These are phyloP conservation scores for Drosophila limbata DNA, from an alignment of 2,888 invertebrate genomes.

Conservation along the genomic window DNA sequence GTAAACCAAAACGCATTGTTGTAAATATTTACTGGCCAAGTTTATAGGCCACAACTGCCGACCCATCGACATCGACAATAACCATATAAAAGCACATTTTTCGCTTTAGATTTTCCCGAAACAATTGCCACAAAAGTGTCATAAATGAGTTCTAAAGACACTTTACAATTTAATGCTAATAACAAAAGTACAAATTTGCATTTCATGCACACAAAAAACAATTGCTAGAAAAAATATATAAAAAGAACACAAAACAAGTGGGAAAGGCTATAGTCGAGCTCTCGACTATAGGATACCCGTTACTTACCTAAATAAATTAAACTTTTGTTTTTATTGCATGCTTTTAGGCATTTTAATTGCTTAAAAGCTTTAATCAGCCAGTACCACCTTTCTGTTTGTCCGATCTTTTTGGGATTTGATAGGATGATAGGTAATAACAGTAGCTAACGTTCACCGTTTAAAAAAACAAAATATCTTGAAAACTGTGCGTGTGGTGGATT, in stretches of 20 bases:
- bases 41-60: slow-evolving; percentile 71
- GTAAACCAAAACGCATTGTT: slow-evolving; percentile 61
- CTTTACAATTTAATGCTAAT: slow-evolving; percentile 54
- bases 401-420: no score
- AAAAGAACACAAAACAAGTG: not conserved
- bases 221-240: not conserved
- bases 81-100: slow-evolving; percentile 30
- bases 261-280: no score
- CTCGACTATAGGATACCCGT: no score
- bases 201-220: slow-evolving; percentile 23
- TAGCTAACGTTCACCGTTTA: no score
- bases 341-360: no score
- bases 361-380: no score
- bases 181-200: slow-evolving; percentile 41
- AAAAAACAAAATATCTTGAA: no score
- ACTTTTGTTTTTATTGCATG: no score
- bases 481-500: no score
- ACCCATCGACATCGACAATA: slow-evolving; percentile 29
- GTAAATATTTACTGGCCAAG: slow-evolving; percentile 70
- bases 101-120: slow-evolving; percentile 25
- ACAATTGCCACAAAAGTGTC: slow-evolving; percentile 43
- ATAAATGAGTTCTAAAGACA: slow-evolving; percentile 40
- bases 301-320: no score
- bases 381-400: no score
- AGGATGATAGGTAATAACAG: no score